Conservation (phyloP, 2,797 vertebrate species). For the Linurgus olivaceus region DNA sequence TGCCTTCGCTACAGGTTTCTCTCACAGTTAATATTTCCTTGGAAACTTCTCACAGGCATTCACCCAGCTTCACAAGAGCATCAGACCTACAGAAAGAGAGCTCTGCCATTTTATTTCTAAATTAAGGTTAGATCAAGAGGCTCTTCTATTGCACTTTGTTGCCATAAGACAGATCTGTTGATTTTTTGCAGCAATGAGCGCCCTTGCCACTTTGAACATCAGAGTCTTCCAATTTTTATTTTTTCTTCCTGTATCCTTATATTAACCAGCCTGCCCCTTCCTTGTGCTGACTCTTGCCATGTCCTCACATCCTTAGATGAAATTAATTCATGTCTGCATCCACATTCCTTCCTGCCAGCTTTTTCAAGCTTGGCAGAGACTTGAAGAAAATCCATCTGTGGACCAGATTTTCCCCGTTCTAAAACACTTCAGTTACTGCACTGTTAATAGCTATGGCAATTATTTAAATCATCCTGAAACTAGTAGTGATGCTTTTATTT, state of each 20-base stretch:
- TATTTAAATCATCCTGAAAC: constrained; percentile 7
- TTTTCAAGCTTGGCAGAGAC: background rate
- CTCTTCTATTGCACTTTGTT: background rate
- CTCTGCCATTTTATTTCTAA: background rate
- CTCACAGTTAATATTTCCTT: background rate
- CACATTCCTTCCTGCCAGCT: background rate
- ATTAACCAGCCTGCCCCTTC: background rate
- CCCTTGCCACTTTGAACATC: background rate
- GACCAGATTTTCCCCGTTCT: background rate
- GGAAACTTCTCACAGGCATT: background rate
- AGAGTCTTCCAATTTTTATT: background rate
- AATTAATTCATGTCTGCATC: background rate
- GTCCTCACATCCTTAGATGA: background rate
- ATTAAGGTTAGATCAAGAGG: background rate
- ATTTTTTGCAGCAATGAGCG: background rate
- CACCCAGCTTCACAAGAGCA: background rate
- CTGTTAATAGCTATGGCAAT: background rate
- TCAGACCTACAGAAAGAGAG: background rate
- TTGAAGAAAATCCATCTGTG: background rate
- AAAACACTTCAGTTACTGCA: background rate
- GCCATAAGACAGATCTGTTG: background rate
- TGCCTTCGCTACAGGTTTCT: background rate
- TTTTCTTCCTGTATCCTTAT: background rate
- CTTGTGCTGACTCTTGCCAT: background rate
- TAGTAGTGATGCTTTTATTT: background rate